Evolutionary conservation across 2,888 invertebrate species (phyloP), one percentile per base, ranked within the genome.

Genomic region (Zaprionus lineosus): DNA sequence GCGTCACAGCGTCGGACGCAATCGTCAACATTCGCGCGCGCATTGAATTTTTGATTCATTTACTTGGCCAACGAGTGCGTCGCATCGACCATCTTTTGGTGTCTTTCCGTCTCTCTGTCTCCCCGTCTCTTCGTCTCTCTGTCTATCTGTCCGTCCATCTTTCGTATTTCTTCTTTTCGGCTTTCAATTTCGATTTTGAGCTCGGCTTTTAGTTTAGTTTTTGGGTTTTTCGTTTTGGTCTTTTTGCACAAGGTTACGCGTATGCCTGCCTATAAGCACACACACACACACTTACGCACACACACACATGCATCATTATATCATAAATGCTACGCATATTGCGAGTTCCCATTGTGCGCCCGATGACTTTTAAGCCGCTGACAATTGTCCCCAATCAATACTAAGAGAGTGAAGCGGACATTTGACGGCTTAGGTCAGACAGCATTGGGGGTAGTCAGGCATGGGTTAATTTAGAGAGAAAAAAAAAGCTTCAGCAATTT

Each of bases 31-130:
- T 18, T 11, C 5, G 73, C 55, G 74, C 78, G 77, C 84, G 71
- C 56, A 81, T 76, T 83, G 78, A 83, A 79, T 83, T 83, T 78
- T 79, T 79, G 71, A 79, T 79, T 83, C 71, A 79, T 74, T 74
- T 68, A 43, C 50, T 43, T 21, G 29, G 47, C n/a, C n/a, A n/a
- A n/a, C n/a, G n/a, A n/a, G 39, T 31, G 36, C 52, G 28, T 18
- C 56, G n/a, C n/a, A n/a, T n/a, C n/a, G n/a, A n/a, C n/a, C n/a
- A n/a, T n/a, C n/a, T n/a, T n/a, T n/a, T n/a, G n/a, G n/a, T 46
- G 33, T 31, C 24, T 48, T 57, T 62, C 31, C 53, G 43, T 64
- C 41, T 29, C 29, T 26, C 16, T n/a, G n/a, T n/a, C n/a, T n/a
- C n/a, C n/a, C n/a, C 29, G 41, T 50, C 33, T 33, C n/a, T 41